phyloP scores from a whole-genome alignment of 2,113 vertebrate genomes.

The Zootoca vivipara region DNA sequence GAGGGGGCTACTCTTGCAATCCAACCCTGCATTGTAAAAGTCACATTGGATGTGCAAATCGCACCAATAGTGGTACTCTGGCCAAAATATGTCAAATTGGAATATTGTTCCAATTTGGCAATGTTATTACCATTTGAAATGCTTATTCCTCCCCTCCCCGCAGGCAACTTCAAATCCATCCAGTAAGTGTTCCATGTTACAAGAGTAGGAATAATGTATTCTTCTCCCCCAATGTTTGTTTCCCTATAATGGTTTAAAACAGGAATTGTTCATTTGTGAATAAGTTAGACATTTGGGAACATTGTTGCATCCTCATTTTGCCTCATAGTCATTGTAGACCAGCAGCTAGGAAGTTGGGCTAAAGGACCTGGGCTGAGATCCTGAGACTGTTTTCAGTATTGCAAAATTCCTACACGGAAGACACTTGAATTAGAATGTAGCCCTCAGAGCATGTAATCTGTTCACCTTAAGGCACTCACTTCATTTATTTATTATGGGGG shows the following conservation, averaged over 20 bases:
- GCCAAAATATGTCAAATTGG: not conserved
- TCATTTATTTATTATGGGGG: not conserved
- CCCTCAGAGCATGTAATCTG: not conserved
- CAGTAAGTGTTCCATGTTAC: not conserved
- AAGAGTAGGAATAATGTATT: not conserved
- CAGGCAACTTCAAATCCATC: not conserved
- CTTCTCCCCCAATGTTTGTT: not conserved
- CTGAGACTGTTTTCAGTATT: not conserved
- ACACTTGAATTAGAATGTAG: no score
- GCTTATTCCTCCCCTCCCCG: no score
- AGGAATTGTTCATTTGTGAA: not conserved
- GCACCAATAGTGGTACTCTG: not conserved
- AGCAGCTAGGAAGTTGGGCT: not conserved
- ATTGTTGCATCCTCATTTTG: slow-evolving; percentile 39
- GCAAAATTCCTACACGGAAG: not conserved
- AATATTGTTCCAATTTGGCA: not conserved
- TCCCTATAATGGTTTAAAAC: not conserved
- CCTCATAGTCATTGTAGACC: not conserved
- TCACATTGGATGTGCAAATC: not conserved
- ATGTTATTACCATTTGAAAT: not conserved
- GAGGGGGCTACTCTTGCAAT: not conserved
- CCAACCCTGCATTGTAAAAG: not conserved
- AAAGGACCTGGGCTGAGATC: not conserved
- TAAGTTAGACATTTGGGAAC: slow-evolving; percentile 43
- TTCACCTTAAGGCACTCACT: not conserved